Evolutionary conservation across 2,888 invertebrate species (phyloP).

Genomic region (Limnephilus lunatus): DNA sequence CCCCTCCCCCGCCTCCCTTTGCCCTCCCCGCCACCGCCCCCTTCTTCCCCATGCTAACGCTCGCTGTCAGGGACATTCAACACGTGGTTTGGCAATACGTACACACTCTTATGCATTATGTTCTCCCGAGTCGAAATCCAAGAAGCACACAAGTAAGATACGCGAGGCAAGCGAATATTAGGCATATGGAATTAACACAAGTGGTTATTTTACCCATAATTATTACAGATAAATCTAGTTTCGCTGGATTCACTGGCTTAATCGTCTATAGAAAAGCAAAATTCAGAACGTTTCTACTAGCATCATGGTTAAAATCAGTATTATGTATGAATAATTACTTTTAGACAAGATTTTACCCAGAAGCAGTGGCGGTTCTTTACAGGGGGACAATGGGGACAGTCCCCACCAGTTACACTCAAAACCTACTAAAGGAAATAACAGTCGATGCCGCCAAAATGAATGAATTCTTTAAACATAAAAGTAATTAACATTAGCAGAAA

Average conservation of each 20-base stretch:
- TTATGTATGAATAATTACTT: not conserved
- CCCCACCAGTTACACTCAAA: too few species aligned
- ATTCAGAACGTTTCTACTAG: not conserved
- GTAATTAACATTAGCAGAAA: too few species aligned
- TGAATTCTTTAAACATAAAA: too few species aligned
- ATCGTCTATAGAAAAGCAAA: not conserved
- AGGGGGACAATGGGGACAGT: too few species aligned
- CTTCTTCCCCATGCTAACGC: slow-evolving; percentile 18
- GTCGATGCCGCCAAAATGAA: too few species aligned
- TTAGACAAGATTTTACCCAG: not conserved
- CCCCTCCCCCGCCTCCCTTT: not conserved
- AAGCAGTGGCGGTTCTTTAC: too few species aligned
- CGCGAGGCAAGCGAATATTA: not conserved
- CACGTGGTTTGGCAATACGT: slow-evolving; percentile 48
- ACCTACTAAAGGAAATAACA: too few species aligned
- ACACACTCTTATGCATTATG: not conserved
- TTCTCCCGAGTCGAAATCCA: not conserved
- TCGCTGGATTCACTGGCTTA: not conserved
- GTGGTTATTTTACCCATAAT: not conserved
- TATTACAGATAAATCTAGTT: not conserved
- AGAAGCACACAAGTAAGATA: not conserved
- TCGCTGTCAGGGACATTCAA: slow-evolving; percentile 50
- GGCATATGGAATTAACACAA: not conserved
- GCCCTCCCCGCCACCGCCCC: not conserved
- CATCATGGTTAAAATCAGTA: not conserved